Evolutionary conservation across 1,140 invertebrate species (phyloP).

Genomic region (Neodiprion fabricii): DNA sequence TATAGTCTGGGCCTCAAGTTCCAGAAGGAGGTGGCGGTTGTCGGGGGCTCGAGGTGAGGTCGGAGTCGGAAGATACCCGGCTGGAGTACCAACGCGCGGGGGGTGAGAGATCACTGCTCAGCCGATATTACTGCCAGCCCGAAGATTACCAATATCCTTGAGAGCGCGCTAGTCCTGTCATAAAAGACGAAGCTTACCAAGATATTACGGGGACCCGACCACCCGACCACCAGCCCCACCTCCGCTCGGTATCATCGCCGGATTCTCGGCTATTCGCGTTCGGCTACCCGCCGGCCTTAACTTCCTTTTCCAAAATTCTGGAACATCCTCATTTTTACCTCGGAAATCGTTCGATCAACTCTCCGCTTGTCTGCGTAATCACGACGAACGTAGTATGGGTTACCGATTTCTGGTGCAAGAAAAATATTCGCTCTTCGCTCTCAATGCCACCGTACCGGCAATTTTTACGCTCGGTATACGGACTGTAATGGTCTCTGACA

Average conservation of each 20-base stretch:
- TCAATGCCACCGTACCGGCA: too few species aligned
- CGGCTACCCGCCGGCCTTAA: slow-evolving; percentile 6
- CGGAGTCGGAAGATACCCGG: slow-evolving; percentile 17
- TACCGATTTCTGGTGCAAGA: too few species aligned
- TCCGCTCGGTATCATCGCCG: not conserved
- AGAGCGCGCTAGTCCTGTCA: slow-evolving; percentile 56
- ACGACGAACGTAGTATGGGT: too few species aligned
- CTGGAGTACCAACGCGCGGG: slow-evolving; percentile 34
- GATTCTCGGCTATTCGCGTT: too few species aligned
- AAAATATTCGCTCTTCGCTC: too few species aligned
- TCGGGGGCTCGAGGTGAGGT: slow-evolving; percentile 16
- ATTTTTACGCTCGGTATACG: too few species aligned
- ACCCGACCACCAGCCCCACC: slow-evolving; percentile 35
- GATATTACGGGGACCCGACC: slow-evolving; percentile 51
- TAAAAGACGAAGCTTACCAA: slow-evolving; percentile 61
- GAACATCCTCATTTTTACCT: slow-evolving; percentile 48
- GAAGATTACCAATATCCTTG: slow-evolving; percentile 63
- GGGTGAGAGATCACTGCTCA: slow-evolving; percentile 57
- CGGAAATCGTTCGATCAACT: slow-evolving; percentile 33
- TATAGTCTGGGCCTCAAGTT: not conserved
- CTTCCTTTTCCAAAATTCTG: slow-evolving; percentile 43
- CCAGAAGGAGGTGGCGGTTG: not conserved
- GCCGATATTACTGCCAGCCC: slow-evolving; percentile 58
- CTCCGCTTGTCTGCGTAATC: too few species aligned
- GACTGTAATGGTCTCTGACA: too few species aligned